Conservation (phyloP, 2,113 vertebrate species). For the Tetrax tetrax region DNA sequence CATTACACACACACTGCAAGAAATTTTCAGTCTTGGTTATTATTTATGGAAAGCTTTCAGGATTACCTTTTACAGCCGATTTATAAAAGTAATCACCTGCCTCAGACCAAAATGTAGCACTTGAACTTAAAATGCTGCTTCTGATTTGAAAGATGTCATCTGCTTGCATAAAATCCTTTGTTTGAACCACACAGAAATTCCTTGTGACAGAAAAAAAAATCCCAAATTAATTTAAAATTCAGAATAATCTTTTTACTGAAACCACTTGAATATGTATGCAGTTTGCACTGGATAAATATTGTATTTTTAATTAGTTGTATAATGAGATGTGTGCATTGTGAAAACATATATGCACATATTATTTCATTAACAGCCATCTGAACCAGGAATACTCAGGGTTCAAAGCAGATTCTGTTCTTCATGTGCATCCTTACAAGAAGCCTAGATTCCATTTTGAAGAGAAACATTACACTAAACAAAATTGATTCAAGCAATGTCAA, state of each 20-base stretch:
- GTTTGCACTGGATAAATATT: background rate
- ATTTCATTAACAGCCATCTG: background rate
- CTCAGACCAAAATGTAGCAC: constrained; percentile 42
- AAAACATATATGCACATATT: constrained; percentile 4
- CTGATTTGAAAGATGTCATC: constrained; percentile 48
- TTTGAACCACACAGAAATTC: background rate
- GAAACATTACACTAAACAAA: background rate
- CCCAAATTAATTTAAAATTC: constrained; percentile 8
- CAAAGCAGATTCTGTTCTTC: background rate
- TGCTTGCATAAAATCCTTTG: constrained; percentile 30
- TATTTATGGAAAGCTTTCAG: constrained; percentile 59
- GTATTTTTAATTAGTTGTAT: constrained; percentile 4
- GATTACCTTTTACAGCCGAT: constrained; percentile 63
- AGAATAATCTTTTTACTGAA: background rate
- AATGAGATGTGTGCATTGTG: background rate
- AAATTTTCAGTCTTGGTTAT: constrained; percentile 55
- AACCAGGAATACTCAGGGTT: background rate
- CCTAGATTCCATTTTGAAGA: background rate
- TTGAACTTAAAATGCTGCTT: constrained; percentile 50
- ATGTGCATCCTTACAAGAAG: background rate
- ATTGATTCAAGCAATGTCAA: background rate
- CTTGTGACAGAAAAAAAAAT: background rate
- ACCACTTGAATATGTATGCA: background rate
- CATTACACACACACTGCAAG: constrained; percentile 28
- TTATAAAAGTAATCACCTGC: constrained; percentile 64